Base-by-base conservation (phyloP, 2,888 invertebrate species). In the Teinopalpus imperialis region DNA sequence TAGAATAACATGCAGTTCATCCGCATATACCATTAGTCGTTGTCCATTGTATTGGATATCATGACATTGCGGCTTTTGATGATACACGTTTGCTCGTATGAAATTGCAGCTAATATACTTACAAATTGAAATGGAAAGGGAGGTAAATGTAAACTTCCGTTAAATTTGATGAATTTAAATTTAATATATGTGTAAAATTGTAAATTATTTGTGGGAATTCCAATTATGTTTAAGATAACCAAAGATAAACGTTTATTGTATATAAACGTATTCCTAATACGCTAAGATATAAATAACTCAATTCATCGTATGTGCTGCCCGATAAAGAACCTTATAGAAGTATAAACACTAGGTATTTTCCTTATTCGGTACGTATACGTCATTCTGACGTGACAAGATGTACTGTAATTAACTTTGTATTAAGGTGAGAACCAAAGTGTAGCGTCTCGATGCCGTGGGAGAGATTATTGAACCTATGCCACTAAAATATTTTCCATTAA, bases 221-320 rank as follows among this genome's bases (percentile, higher is more conserved):
- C n/a, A 21, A 8, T 3, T 2, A 16, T 14, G n/a, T 24, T 41
- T 8, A 14, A 24, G 31, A 41, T 41, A 7, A 31, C 23, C 24
- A 31, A 24, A 10, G 24, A 41, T 31, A 41, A 31, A 23, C 29
- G 8, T 18, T 8, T 8, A 29, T 14, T 30, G 29, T 37, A 10
- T 41, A 6, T 29, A 30, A 5, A 30, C 21, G 14, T 30, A n/a
- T n/a, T 21, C 5, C 23, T 29, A n/a, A 13, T 12, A 12, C 8
- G 2, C 10, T 12, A 6, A 10, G 8, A 21, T 26, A 42, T 42
- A 12, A 34, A 42, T 42, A 42, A 34, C 41, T 31, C 23, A 32
- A 41, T 42, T 34, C 32, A 42, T 18, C 26, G 42, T 34, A 42
- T 18, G 12, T 10, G 26, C 13, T n/a, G 6, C 9, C n/a, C 12